Evolutionary conservation across 2,888 invertebrate species (phyloP), one percentile per base, ranked within the genome.

Genomic region (Volucella zonaria): DNA sequence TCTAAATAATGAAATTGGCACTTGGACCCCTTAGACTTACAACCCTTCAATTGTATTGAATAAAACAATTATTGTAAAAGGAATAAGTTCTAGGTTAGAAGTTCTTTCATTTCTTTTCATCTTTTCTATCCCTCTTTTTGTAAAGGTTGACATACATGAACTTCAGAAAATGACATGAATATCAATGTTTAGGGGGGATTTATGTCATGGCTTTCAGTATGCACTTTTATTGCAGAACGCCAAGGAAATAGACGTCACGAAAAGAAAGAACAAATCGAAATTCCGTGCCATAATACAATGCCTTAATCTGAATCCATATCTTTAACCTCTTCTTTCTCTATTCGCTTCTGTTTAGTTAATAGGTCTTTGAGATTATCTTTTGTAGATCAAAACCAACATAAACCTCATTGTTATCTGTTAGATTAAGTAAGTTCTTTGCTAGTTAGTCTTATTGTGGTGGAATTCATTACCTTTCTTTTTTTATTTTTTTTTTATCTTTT

Each of bases 401-500:
- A n/a, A 42, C 6, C 3, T 40, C 18, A 40, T 8, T 4, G 8
- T 42, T 15, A 40, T n/a, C 52, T 56, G 43, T 23, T 11, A 66
- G 9, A 8, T 15, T 42, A 23, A 18, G n/a, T 15, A 12, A 43
- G 23, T 6, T 23, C 31, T 31, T 15, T 45, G 47, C 23, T 11
- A 47, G 23, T 43, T 11, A 43, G 51, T 31, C 31, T 9, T 2
- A 49, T 47, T 66, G 49, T 15, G 59, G 51, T 71, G 38, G 38
- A 43, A 54, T 3, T 14, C 9, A 6, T 54, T 51, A 14, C 61
- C 10, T 10, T 11, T 23, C 10, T 10, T 11, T 23, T 14, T 42
- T 15, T n/a, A 12, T n/a, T 23, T 47, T 10, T 6, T 38, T 54
- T 18, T 47, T 71, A 71, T 83, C 75, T 67, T 64, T 68, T 47